Conservation (phyloP, 2,113 vertebrate species). For the Actenoides hombroni region DNA sequence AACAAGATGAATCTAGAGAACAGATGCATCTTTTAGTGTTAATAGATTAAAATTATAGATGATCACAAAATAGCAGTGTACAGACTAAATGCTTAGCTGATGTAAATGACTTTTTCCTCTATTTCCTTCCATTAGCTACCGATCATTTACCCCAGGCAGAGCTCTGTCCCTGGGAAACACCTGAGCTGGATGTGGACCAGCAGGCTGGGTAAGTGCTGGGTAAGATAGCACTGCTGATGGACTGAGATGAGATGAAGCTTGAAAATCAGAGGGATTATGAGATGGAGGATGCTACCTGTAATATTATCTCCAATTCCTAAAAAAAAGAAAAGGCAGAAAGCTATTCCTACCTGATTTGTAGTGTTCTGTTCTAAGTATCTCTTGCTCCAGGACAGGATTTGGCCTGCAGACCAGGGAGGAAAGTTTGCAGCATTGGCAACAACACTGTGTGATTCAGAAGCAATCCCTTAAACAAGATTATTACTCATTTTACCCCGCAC, state of each 20-base stretch:
- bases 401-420: neutral
- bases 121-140: slow-evolving; percentile 26
- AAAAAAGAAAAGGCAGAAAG: neutral
- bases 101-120: slow-evolving; percentile 17
- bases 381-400: slow-evolving; percentile 25
- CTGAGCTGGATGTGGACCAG: neutral
- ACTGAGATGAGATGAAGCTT: neutral
- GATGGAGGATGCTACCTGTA: neutral
- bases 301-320: neutral
- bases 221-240: neutral
- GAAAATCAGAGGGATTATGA: neutral
- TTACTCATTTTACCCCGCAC: slow-evolving; percentile 51
- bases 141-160: neutral
- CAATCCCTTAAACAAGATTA: slow-evolving; percentile 34
- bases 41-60: slow-evolving; percentile 30
- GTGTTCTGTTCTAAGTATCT: neutral
- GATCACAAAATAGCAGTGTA: slow-evolving; percentile 26
- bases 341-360: neutral
- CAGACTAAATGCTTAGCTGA: neutral
- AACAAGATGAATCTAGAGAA: neutral
- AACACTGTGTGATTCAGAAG: neutral
- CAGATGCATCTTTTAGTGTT: neutral
- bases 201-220: neutral
- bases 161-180: neutral
- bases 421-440: slow-evolving; percentile 38